A percentile compares a stretch with the other conserved stretches of the same genome.
Conservation (phyloP, 1,140 invertebrate species). For the Caerostris extrusa region DNA sequence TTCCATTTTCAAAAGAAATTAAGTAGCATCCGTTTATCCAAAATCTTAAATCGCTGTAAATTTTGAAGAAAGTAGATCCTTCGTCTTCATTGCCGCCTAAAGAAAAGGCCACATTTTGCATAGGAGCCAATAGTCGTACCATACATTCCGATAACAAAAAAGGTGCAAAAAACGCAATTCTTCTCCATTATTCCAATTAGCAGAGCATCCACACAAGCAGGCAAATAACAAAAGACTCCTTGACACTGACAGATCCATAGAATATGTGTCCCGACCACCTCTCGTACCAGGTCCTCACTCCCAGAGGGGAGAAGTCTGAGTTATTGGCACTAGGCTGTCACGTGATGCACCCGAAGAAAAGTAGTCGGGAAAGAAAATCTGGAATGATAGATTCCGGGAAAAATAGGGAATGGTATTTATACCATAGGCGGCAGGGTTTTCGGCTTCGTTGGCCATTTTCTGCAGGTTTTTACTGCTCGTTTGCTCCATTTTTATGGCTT, state of each 20-base stretch:
- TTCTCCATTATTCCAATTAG: background rate
- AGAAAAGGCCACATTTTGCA: no score
- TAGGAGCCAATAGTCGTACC: no score
- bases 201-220: background rate
- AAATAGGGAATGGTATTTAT: background rate
- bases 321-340: slow-evolving; percentile 31
- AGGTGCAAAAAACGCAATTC: background rate
- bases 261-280: background rate
- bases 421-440: background rate
- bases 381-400: background rate
- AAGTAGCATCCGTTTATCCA: no score
- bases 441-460: no score
- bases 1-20: no score
- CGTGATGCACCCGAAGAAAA: background rate
- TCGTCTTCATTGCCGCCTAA: no score
- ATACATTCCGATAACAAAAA: no score
- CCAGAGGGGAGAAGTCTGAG: background rate
- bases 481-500: background rate
- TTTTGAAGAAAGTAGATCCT: no score
- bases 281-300: background rate
- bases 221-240: background rate
- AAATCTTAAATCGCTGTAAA: no score
- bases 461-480: background rate
- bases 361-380: background rate
- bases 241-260: slow-evolving; percentile 16